Percentiles rank a stretch among this genome's conserved stretches.
These are phyloP conservation scores for Brenthis ino DNA, from an alignment of 2,888 invertebrate species.

Conservation along the genomic window DNA sequence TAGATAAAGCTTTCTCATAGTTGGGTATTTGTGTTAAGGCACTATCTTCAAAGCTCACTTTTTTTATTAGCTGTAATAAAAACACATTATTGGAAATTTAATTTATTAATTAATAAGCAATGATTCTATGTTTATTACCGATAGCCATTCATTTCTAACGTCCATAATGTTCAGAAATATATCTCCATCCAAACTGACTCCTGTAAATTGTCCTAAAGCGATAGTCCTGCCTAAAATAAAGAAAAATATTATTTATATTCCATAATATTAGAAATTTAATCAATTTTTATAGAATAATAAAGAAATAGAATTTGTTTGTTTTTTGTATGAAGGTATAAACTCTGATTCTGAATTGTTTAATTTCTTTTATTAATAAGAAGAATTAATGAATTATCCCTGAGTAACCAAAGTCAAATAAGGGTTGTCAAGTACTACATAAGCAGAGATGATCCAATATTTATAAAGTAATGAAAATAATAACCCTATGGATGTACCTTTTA, in stretches of 20 bases:
- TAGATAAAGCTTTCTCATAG: slow-evolving; percentile 92
- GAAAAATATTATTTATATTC: slow-evolving; percentile 12
- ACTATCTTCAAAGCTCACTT: slow-evolving; percentile 88
- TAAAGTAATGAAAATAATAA: slow-evolving; percentile 9
- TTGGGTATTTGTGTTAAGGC: slow-evolving; percentile 89
- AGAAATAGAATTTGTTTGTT: no score
- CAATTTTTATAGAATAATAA: neutral
- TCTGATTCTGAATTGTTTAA: no score
- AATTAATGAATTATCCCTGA: no score
- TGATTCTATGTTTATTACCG: slow-evolving; percentile 75
- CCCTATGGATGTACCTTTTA: slow-evolving; percentile 77
- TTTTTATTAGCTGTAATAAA: slow-evolving; percentile 87
- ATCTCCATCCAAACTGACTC: slow-evolving; percentile 94
- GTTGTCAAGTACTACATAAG: no score
- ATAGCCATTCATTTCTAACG: slow-evolving; percentile 96
- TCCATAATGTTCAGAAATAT: slow-evolving; percentile 95
- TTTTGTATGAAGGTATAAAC: no score
- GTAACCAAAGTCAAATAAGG: no score
- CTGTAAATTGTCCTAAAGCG: slow-evolving; percentile 94
- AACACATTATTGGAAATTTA: neutral
- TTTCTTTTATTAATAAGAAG: no score
- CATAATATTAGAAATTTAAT: neutral
- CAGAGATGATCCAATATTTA: no score
- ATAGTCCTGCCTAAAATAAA: slow-evolving; percentile 86
- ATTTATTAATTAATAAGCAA: neutral